Evolutionary conservation across 2,113 vertebrate species (phyloP).

Genomic region (Platichthys flesus): DNA sequence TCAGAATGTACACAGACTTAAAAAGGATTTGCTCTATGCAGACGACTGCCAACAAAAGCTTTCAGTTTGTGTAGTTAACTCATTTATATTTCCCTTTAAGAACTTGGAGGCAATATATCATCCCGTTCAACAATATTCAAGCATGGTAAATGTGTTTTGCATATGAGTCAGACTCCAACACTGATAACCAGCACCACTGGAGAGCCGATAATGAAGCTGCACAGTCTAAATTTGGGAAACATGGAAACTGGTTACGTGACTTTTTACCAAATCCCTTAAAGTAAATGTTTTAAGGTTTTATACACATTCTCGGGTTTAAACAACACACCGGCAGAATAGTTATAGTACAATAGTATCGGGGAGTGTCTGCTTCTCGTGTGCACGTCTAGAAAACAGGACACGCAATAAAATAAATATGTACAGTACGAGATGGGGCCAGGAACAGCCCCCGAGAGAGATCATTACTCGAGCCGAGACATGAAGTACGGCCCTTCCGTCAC

Average conservation of each 20-base stretch:
- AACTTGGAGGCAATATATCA: neutral
- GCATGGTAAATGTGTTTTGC: neutral
- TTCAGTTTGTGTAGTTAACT: neutral
- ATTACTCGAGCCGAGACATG: constrained; percentile 44
- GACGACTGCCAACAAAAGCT: neutral
- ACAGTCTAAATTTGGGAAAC: neutral
- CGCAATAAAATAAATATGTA: constrained; percentile 14
- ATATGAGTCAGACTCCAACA: neutral
- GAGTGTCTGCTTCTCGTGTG: neutral
- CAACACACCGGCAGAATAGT: too few species aligned
- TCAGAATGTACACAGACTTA: constrained; percentile 2
- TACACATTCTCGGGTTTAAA: too few species aligned
- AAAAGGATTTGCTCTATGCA: constrained; percentile 12
- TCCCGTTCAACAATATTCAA: neutral
- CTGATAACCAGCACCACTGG: neutral
- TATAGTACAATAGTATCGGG: too few species aligned
- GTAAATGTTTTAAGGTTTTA: too few species aligned
- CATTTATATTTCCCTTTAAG: neutral
- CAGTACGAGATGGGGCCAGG: constrained; percentile 1
- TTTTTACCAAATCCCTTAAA: too few species aligned
- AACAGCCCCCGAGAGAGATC: constrained; percentile 30
- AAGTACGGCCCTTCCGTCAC: constrained; percentile 54
- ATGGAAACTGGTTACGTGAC: too few species aligned
- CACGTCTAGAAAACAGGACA: neutral
- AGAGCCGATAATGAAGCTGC: neutral